A percentile compares a stretch with the other conserved stretches of the same genome.
Evolutionary conservation across 2,113 vertebrate genomes (phyloP).

Genomic region (Catharus fuscescens): DNA sequence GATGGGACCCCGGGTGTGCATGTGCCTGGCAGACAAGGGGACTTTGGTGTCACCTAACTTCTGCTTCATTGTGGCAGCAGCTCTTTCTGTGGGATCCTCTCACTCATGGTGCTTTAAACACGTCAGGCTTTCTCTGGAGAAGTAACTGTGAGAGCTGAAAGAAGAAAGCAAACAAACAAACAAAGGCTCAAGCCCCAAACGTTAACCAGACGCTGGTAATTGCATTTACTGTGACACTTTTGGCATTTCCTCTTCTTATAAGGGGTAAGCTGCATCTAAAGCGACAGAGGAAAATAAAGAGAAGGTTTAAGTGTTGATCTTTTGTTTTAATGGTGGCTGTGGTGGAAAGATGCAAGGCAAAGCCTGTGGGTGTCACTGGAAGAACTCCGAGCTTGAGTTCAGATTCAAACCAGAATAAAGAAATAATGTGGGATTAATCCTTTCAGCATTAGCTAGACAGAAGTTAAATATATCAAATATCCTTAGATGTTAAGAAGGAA

Average conservation of each 20-base stretch:
- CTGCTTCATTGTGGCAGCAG: constrained; percentile 23
- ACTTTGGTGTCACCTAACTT: constrained; percentile 42
- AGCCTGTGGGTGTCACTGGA: constrained; percentile 14
- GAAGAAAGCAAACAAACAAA: constrained; percentile 23
- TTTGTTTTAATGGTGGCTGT: background rate
- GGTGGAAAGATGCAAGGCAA: background rate
- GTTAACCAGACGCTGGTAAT: constrained; percentile 41
- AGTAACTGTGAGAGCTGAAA: background rate
- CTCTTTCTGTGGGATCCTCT: background rate
- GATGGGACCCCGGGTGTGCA: constrained; percentile 36
- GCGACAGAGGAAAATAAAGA: background rate
- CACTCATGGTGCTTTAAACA: background rate
- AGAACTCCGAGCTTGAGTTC: background rate
- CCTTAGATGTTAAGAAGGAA: background rate
- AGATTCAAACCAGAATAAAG: background rate
- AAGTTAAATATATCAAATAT: background rate
- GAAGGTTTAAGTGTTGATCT: background rate
- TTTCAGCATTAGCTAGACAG: background rate
- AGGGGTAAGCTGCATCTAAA: background rate
- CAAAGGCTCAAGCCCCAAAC: background rate
- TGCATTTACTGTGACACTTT: constrained; percentile 57
- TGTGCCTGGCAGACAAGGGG: background rate
- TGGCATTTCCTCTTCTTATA: constrained; percentile 34
- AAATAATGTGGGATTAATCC: background rate
- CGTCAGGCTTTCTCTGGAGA: rapidly evolving